Base-by-base conservation (phyloP, 2,113 vertebrate species). In the Pterocles orientalis region DNA sequence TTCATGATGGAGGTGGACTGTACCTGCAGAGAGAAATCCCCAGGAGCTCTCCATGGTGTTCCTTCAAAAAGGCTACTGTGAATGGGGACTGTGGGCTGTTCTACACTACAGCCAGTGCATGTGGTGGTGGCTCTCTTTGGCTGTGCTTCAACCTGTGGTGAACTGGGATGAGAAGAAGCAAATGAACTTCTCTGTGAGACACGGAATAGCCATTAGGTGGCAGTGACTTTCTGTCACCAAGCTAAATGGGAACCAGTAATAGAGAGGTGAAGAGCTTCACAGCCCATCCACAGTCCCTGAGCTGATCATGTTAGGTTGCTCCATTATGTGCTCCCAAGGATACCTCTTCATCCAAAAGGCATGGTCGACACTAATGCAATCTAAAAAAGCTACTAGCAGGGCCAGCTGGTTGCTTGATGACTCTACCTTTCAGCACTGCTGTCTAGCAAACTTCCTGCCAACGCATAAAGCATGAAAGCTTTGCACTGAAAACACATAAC, bases 401-500 rank as follows among this genome's bases (percentile, higher is more conserved):
- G 34, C 95, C 95, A 95, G 92, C 94, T 97, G 94, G 78, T 94
- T 53, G 41, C 66, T 95, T 94, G 83, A 92, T 94, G 86, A 89
- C 77, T 90, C 62, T 84, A 57, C 88, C 61, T 85, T 88, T 86
- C 83, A 77, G 64, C 56, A 61, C 39, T 85, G 54, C 77, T 85
- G 94, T 93, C 88, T 91, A 77, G 71, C 71, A 92, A 54, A 80
- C 89, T 95, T 96, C 88, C 93, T 96, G 87, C 66, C 84, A 88
- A 57, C 28, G 51, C 51, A 80, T 24, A 68, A 76, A 86, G 58
- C 56, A 50, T 47, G 53, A 80, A 84, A 86, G 91, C 89, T 93
- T 96, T 93, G 80, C 29, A 19, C n/a, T 90, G 77, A 84, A 93
- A 96, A 96, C 78, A 82, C 48, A 14, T 64, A 93, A 86, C 60